Conservation (phyloP, 1,140 invertebrate species). For the Zaprionus lachaisei region DNA sequence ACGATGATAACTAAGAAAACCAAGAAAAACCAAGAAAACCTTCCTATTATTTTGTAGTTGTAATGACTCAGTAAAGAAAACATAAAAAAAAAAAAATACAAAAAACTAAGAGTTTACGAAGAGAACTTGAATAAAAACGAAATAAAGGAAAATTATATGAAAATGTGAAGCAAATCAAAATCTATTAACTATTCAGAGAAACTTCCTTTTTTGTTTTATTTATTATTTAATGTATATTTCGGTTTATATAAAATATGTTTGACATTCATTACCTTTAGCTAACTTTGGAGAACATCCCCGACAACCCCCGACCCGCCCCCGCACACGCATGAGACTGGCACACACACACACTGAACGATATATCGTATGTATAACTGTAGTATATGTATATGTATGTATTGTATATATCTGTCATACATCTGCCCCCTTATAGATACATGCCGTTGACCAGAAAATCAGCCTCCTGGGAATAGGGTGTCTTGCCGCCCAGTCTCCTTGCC, state of each 20-base stretch:
- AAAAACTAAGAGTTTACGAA: conserved; percentile 52
- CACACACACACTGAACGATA: conserved; percentile 17
- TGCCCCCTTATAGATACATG: conserved; percentile 93
- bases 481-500: conserved; percentile 89
- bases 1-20: conserved; percentile 22
- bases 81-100: conserved; percentile 40
- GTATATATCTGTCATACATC: conserved; percentile 16
- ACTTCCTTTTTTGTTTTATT: conserved; percentile 35
- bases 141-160: conserved; percentile 61
- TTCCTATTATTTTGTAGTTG: conserved; percentile 81
- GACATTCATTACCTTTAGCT: conserved; percentile 61
- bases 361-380: conserved; percentile 8
- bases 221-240: conserved; percentile 56
- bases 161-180: conserved; percentile 8
- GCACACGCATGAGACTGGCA: conserved; percentile 21
- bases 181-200: no score
- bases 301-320: conserved; percentile 12
- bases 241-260: conserved; percentile 79
- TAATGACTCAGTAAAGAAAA: conserved; percentile 61
- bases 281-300: conserved; percentile 1
- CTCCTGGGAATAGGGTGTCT: conserved; percentile 95
- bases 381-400: conserved; percentile 6
- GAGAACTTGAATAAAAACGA: conserved; percentile 63
- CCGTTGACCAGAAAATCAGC: conserved; percentile 98
- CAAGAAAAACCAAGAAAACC: conserved; percentile 52